These are phyloP conservation scores for Hipparchia sbordonii DNA, from an alignment of 2,888 invertebrate species.

Conservation along the genomic window DNA sequence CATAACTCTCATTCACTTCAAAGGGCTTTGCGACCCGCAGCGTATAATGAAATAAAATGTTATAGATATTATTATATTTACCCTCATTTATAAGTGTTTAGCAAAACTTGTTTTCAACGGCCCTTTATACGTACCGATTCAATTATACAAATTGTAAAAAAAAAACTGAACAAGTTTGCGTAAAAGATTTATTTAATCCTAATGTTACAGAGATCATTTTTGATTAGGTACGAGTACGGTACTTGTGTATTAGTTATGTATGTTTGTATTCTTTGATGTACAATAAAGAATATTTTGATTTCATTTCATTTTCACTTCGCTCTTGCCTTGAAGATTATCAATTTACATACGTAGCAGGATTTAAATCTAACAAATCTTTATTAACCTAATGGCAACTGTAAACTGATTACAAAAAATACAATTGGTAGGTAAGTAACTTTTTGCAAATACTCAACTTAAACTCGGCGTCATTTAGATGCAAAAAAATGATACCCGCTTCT, in stretches of 20 bases:
- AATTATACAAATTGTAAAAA: background rate
- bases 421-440: too few species aligned
- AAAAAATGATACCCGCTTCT: background rate
- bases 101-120: constrained; percentile 2
- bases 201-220: too few species aligned
- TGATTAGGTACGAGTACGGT: too few species aligned
- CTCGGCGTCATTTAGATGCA: background rate
- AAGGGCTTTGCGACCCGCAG: constrained; percentile 17
- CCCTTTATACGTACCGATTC: background rate
- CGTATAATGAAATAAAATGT: background rate
- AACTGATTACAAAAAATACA: too few species aligned
- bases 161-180: background rate
- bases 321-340: too few species aligned
- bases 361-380: background rate
- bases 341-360: background rate
- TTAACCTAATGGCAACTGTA: background rate
- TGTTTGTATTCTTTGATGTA: too few species aligned
- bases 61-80: constrained; percentile 9
- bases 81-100: constrained; percentile 12
- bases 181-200: too few species aligned
- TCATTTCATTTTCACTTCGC: too few species aligned
- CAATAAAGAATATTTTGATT: too few species aligned
- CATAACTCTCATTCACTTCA: constrained; percentile 35
- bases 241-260: too few species aligned
- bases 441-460: too few species aligned